phyloP scores from a whole-genome alignment of 2,113 vertebrate species.

The Misgurnus anguillicaudatus region DNA sequence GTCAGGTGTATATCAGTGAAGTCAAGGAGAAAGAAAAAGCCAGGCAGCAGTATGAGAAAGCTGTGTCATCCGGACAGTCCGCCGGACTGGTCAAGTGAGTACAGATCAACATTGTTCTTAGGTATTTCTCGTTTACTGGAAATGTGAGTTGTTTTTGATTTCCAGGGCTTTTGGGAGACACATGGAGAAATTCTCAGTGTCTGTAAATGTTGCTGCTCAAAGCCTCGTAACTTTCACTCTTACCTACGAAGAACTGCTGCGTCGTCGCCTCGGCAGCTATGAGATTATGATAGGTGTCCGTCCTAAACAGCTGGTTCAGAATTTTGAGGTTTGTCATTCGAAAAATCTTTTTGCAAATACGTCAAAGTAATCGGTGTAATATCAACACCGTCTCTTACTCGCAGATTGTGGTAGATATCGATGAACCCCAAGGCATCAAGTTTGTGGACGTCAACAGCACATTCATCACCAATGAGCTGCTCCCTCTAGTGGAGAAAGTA shows the following conservation, averaged over 20 bases:
- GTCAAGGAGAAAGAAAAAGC: slow-evolving; percentile 90
- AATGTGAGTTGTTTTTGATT: slow-evolving; percentile 12
- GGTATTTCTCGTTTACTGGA: background rate
- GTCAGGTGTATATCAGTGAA: slow-evolving; percentile 77
- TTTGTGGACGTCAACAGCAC: slow-evolving; percentile 80
- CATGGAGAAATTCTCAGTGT: slow-evolving; percentile 91
- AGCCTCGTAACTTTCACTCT: slow-evolving; percentile 86
- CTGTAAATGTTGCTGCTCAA: slow-evolving; percentile 80
- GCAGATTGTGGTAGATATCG: slow-evolving; percentile 86
- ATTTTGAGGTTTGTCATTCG: slow-evolving; percentile 73
- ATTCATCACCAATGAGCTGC: slow-evolving; percentile 84
- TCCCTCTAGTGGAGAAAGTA: slow-evolving; percentile 82
- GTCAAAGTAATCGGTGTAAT: background rate
- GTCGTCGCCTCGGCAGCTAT: slow-evolving; percentile 82
- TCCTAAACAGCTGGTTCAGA: slow-evolving; percentile 83
- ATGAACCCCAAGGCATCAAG: slow-evolving; percentile 86
- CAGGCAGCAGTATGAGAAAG: slow-evolving; percentile 86
- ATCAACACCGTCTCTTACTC: slow-evolving; percentile 45
- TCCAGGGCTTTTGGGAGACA: slow-evolving; percentile 86
- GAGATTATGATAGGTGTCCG: slow-evolving; percentile 87
- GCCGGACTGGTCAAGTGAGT: slow-evolving; percentile 90
- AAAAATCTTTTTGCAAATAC: background rate
- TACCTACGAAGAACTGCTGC: slow-evolving; percentile 89
- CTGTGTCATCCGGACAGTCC: slow-evolving; percentile 84
- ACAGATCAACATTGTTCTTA: background rate